Evolutionary conservation across 2,888 invertebrate genomes (phyloP).

Genomic region (Drosophila monieri): DNA sequence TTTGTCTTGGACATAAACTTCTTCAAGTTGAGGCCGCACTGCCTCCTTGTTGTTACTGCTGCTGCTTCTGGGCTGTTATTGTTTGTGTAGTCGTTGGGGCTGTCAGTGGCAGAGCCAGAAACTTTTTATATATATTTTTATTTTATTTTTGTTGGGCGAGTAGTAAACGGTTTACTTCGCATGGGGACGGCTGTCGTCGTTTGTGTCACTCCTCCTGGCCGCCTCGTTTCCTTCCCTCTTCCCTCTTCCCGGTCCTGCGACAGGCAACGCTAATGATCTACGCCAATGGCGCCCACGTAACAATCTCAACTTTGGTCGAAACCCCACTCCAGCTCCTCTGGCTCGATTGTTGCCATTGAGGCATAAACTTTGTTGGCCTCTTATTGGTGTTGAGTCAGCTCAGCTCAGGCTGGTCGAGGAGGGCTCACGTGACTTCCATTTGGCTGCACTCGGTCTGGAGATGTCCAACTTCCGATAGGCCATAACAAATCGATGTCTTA

Average conservation of each 20-base stretch:
- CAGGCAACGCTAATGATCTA: conserved; percentile 71
- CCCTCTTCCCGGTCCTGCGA: conserved; percentile 3
- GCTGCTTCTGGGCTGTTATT: background rate
- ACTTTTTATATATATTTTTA: conserved; percentile 32
- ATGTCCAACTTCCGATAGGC: conserved; percentile 14
- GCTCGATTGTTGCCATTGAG: conserved; percentile 26
- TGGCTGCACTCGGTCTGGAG: conserved; percentile 1
- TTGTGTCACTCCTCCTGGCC: conserved; percentile 41
- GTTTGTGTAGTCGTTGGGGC: conserved; percentile 25
- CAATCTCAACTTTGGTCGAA: conserved; percentile 16
- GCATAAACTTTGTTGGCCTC: conserved; percentile 41
- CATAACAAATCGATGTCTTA: conserved; percentile 19
- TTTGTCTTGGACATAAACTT: conserved; percentile 48
- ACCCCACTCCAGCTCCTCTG: background rate
- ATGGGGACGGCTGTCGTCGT: conserved; percentile 47
- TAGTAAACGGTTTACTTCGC: conserved; percentile 37
- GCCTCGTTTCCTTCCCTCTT: background rate
- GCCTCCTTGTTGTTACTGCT: background rate
- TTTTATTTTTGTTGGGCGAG: conserved; percentile 31
- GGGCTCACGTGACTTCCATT: conserved; percentile 43
- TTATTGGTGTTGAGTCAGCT: conserved; percentile 19
- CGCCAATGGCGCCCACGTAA: conserved; percentile 71
- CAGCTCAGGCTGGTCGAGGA: conserved; percentile 12
- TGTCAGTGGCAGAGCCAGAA: conserved; percentile 48
- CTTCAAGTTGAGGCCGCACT: conserved; percentile 21